These are phyloP conservation scores for Sus cebifrons DNA, from an alignment of 2,797 vertebrate species.

Conservation along the genomic window DNA sequence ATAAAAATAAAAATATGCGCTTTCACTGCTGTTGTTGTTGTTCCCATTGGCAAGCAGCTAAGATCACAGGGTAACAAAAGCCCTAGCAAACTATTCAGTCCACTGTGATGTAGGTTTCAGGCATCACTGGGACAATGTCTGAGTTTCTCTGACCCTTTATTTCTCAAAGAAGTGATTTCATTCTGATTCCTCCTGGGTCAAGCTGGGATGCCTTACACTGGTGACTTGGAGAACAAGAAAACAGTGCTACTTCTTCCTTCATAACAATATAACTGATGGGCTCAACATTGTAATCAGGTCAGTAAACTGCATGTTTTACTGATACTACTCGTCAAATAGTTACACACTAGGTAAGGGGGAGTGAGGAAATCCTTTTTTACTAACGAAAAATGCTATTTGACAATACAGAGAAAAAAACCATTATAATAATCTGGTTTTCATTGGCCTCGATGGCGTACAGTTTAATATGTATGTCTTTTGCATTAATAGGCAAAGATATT, in stretches of 20 bases:
- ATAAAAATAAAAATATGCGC: too few relatives aligned
- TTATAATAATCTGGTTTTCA: not conserved
- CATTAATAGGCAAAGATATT: not conserved
- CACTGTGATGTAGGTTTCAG: too few relatives aligned
- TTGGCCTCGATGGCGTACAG: not conserved
- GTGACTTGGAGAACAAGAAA: too few relatives aligned
- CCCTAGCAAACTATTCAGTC: too few relatives aligned
- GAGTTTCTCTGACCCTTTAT: too few relatives aligned
- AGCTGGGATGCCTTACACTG: too few relatives aligned
- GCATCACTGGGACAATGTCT: too few relatives aligned
- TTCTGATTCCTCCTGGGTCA: too few relatives aligned
- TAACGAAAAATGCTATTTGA: not conserved
- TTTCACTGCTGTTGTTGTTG: too few relatives aligned
- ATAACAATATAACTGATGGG: not conserved
- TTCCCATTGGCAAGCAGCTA: too few relatives aligned
- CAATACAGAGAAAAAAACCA: not conserved
- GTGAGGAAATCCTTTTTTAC: not conserved
- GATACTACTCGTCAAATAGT: not conserved
- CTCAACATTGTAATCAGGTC: conserved; percentile 3
- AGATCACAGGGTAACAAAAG: too few relatives aligned
- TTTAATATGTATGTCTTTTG: conserved; percentile 7
- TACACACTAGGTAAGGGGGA: not conserved
- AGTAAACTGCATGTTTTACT: conserved; percentile 31
- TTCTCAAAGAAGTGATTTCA: too few relatives aligned
- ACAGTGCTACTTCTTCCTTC: not conserved